Percentiles rank a stretch among this genome's conserved stretches.
phyloP scores from a whole-genome alignment of 2,797 vertebrate genomes.

The Ficedula albicollis region DNA sequence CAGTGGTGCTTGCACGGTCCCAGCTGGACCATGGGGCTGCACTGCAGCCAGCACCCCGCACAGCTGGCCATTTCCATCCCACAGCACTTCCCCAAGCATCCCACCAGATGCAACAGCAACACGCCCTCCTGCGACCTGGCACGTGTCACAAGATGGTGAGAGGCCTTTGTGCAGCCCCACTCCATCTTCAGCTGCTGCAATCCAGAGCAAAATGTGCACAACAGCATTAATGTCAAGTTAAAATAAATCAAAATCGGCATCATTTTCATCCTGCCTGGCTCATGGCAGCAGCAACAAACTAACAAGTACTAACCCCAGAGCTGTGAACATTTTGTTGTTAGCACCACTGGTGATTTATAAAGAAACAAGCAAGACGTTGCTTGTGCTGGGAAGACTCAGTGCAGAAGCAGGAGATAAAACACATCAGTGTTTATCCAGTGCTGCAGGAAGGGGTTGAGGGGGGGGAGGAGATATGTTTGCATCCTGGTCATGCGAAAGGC shows the following conservation, averaged over 20 bases:
- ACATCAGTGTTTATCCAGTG: background rate
- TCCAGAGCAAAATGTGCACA: background rate
- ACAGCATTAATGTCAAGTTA: background rate
- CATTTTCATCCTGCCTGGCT: background rate
- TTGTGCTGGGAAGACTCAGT: background rate
- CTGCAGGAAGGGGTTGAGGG: background rate
- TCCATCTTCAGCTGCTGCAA: background rate
- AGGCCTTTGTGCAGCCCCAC: background rate
- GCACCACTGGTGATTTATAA: constrained; percentile 3
- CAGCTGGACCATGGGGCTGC: rapidly evolving
- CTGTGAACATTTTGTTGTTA: background rate
- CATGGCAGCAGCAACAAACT: background rate
- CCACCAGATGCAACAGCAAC: background rate
- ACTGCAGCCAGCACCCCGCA: rapidly evolving
- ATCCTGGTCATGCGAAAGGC: background rate
- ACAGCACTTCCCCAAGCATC: background rate
- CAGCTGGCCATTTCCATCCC: background rate
- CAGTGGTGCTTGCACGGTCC: background rate
- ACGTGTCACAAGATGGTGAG: background rate
- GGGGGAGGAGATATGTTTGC: constrained; percentile 25
- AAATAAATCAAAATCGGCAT: constrained; percentile 6
- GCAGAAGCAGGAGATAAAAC: constrained; percentile 22
- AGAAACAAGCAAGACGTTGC: background rate
- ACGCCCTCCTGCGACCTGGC: background rate
- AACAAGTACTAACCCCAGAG: background rate